A percentile compares a stretch with the other conserved stretches of the same genome.
Conservation (phyloP, 2,113 vertebrate genomes). For the Pollachius pollachius region DNA sequence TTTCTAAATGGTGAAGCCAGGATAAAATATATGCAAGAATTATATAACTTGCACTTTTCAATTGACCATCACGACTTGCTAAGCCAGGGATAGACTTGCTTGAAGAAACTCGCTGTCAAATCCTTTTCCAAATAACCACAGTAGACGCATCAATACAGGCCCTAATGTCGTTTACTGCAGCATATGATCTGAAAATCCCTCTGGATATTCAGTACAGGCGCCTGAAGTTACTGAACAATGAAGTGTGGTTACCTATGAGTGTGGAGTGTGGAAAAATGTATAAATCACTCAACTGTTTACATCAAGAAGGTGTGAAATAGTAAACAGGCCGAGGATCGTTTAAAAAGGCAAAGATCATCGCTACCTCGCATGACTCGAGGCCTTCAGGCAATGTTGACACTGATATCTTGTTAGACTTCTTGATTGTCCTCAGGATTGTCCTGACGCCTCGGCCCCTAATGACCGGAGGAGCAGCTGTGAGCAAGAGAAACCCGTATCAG, state of each 20-base stretch:
- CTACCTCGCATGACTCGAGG: not conserved
- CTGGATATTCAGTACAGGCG: too few relatives aligned
- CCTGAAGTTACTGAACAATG: too few relatives aligned
- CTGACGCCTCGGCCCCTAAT: slow-evolving; percentile 54
- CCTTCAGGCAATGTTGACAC: slow-evolving; percentile 19
- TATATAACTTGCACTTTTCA: too few relatives aligned
- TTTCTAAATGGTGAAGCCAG: too few relatives aligned
- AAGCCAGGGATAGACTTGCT: too few relatives aligned
- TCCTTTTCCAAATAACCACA: too few relatives aligned
- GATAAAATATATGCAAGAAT: too few relatives aligned
- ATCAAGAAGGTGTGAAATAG: not conserved
- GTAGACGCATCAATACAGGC: too few relatives aligned
- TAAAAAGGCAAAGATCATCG: not conserved
- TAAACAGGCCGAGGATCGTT: slow-evolving; percentile 6
- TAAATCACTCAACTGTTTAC: not conserved
- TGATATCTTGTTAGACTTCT: slow-evolving; percentile 27
- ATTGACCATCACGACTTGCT: too few relatives aligned
- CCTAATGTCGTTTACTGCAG: too few relatives aligned
- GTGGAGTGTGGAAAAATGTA: not conserved
- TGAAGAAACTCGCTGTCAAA: too few relatives aligned
- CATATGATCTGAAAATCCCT: too few relatives aligned
- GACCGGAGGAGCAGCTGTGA: slow-evolving; percentile 51
- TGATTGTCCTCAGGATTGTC: slow-evolving; percentile 27
- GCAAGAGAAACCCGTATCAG: slow-evolving; percentile 45
- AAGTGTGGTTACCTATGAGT: not conserved